Percentiles rank a stretch among this genome's conserved stretches.
phyloP scores from a whole-genome alignment of 1,140 invertebrate species.

The Drosophila mojavensis region DNA sequence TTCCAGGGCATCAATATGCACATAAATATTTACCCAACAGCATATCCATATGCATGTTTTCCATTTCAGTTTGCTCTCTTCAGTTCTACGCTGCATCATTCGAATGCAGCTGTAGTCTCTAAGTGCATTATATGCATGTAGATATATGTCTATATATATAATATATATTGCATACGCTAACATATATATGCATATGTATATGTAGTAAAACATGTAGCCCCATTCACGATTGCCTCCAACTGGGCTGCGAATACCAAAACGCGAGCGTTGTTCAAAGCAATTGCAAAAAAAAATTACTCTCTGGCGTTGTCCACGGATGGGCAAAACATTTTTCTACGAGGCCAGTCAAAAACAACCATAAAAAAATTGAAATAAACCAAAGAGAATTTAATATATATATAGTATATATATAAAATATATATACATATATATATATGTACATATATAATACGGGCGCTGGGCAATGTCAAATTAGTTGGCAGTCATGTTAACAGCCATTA shows the following conservation, averaged over 20 bases:
- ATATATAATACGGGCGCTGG: conserved; percentile 26
- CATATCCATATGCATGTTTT: conserved; percentile 41
- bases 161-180: conserved; percentile 26
- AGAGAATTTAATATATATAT: conserved; percentile 36
- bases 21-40: conserved; percentile 35
- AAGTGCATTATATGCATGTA: conserved; percentile 65
- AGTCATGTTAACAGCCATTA: conserved; percentile 54
- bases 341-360: conserved; percentile 5
- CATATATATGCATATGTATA: conserved; percentile 19
- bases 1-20: conserved; percentile 33
- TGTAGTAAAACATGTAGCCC: conserved; percentile 25
- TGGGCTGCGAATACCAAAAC: conserved; percentile 21
- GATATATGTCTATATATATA: conserved; percentile 25
- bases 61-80: conserved; percentile 21
- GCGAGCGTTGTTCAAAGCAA: conserved; percentile 69
- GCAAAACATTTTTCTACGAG: conserved; percentile 17
- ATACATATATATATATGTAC: conserved; percentile 15
- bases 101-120: conserved; percentile 49
- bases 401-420: conserved; percentile 17
- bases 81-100: conserved; percentile 33
- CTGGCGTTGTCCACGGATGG: conserved; percentile 42
- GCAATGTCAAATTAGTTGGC: conserved; percentile 70
- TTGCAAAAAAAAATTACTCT: conserved; percentile 66
- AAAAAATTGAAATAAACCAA: conserved; percentile 13
- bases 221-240: conserved; percentile 20